phyloP scores from a whole-genome alignment of 2,888 invertebrate species.

The Salpingus planirostris region DNA sequence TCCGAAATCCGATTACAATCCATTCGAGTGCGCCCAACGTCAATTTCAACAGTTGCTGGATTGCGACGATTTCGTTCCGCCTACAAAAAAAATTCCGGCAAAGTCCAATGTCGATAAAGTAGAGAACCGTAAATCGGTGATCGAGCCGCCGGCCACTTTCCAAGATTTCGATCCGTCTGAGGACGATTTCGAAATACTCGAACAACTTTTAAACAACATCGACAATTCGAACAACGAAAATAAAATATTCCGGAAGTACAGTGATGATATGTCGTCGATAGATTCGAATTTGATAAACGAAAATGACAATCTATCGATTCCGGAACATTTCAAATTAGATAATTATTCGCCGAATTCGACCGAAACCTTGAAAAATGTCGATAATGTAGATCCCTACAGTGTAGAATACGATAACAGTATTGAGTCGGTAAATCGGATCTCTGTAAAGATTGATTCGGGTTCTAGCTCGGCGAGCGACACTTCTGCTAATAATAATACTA shows the following conservation, averaged over 20 bases:
- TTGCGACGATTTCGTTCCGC: constrained; percentile 48
- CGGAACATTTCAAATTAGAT: constrained; percentile 28
- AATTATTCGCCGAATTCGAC: constrained; percentile 29
- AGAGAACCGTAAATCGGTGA: constrained; percentile 36
- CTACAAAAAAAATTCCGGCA: constrained; percentile 6
- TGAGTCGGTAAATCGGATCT: no score
- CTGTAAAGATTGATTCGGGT: no score
- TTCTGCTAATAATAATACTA: no score
- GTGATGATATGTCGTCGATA: constrained; percentile 40
- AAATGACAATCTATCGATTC: constrained; percentile 59
- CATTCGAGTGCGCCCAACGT: constrained; percentile 69
- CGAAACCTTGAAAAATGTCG: constrained; percentile 11
- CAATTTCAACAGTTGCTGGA: constrained; percentile 75
- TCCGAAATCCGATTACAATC: constrained; percentile 60
- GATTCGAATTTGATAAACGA: constrained; percentile 59
- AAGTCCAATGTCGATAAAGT: constrained; percentile 5
- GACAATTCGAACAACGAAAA: constrained; percentile 16
- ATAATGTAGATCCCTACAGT: constrained; percentile 40
- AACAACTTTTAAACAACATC: constrained; percentile 33
- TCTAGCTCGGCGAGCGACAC: no score
- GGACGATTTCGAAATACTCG: constrained; percentile 37
- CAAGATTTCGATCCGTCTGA: constrained; percentile 34
- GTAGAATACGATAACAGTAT: constrained; percentile 48
- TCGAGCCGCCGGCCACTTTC: constrained; percentile 41
- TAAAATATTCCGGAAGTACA: constrained; percentile 21